Conservation (phyloP, 1,140 invertebrate species). For the Euura saliciscinereae region DNA sequence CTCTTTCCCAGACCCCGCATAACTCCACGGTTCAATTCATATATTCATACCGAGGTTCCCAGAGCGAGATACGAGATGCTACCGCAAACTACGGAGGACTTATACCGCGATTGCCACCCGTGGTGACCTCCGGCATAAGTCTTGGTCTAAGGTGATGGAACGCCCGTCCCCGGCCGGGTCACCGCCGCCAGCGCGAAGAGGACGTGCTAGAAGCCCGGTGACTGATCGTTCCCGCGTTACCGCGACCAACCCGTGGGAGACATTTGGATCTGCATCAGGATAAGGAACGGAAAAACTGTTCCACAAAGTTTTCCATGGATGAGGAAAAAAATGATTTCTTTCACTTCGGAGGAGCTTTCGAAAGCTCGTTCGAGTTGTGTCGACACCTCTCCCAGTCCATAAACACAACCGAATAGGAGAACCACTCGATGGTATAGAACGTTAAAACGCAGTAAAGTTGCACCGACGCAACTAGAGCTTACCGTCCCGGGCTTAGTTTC, state of each 20-base stretch:
- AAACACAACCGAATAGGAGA: background rate
- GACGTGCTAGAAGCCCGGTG: conserved; percentile 27
- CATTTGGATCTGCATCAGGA: background rate
- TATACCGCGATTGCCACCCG: conserved; percentile 49
- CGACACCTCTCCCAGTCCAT: too few relatives aligned
- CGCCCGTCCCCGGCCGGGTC: conserved; percentile 40
- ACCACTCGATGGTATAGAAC: background rate
- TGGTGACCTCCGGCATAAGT: conserved; percentile 54
- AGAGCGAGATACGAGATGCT: background rate
- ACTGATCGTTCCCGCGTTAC: conserved; percentile 43
- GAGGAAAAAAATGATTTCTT: background rate
- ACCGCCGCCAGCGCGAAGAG: conserved; percentile 28
- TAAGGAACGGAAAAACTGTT: background rate
- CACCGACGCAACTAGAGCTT: conserved; percentile 2
- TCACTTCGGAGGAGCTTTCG: too few relatives aligned
- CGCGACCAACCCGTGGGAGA: background rate
- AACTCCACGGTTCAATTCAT: conserved; percentile 48
- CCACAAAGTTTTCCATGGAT: background rate
- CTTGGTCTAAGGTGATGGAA: conserved; percentile 50
- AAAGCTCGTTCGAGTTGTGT: too few relatives aligned
- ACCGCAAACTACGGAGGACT: conserved; percentile 19
- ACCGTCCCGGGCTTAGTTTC: background rate
- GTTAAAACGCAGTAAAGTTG: background rate
- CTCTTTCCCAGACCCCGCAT: conserved; percentile 26
- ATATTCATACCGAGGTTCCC: conserved; percentile 50